Percentiles rank a stretch among this genome's conserved stretches.
Evolutionary conservation across 2,888 invertebrate genomes (phyloP).

Genomic region (Scrobipalpa atriplicella): DNA sequence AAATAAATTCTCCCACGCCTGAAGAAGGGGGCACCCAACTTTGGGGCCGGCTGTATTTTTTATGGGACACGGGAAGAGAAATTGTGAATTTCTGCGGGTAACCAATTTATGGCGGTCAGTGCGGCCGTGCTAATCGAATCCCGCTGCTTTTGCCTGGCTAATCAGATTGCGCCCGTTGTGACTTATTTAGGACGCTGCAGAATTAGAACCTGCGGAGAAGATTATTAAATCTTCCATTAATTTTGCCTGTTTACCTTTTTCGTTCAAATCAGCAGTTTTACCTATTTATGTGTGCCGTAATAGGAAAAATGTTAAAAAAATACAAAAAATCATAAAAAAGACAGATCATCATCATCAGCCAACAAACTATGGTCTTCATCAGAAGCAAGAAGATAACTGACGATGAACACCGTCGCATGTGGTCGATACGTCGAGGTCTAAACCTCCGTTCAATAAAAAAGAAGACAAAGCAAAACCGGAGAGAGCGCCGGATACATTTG

Average conservation of each 20-base stretch:
- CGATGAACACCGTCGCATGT: too few relatives aligned
- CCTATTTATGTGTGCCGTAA: too few relatives aligned
- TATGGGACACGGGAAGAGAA: slow-evolving; percentile 8
- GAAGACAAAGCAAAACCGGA: too few relatives aligned
- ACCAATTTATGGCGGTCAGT: slow-evolving; percentile 50
- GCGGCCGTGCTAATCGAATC: slow-evolving; percentile 54
- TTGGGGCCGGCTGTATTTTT: not conserved
- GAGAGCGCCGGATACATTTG: too few relatives aligned
- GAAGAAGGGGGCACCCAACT: slow-evolving; percentile 1
- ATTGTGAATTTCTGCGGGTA: slow-evolving; percentile 39
- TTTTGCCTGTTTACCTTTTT: not conserved
- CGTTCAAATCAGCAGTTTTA: not conserved
- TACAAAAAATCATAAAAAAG: too few relatives aligned
- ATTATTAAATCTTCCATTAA: not conserved
- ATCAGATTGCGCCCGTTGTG: slow-evolving; percentile 47
- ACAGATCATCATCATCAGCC: too few relatives aligned
- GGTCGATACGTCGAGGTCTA: too few relatives aligned
- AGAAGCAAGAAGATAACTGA: too few relatives aligned
- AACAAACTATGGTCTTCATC: too few relatives aligned
- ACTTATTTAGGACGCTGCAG: slow-evolving; percentile 40
- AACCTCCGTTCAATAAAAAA: too few relatives aligned
- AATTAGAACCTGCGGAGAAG: slow-evolving; percentile 31
- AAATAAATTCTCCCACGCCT: slow-evolving; percentile 5
- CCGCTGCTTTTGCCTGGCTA: slow-evolving; percentile 46
- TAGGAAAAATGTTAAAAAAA: too few relatives aligned